A percentile compares a stretch with the other conserved stretches of the same genome.
Evolutionary conservation across 2,113 vertebrate genomes (phyloP).

Genomic region (Panurus biarmicus): DNA sequence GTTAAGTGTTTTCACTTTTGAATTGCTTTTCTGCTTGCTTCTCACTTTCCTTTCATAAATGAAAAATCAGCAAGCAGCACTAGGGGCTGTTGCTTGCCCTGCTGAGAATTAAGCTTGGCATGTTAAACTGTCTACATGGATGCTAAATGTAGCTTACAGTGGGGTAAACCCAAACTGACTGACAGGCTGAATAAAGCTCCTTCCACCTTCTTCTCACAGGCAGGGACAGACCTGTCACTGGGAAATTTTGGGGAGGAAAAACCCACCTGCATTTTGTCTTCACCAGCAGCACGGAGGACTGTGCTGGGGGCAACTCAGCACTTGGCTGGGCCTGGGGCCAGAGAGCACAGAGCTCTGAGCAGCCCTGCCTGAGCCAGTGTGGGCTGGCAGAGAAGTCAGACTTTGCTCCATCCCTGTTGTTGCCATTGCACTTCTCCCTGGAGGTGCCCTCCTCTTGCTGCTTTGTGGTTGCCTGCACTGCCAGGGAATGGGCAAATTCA

Average conservation of each 20-base stretch:
- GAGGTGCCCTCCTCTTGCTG: not conserved
- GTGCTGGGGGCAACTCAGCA: not conserved
- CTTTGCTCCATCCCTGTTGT: fast-evolving
- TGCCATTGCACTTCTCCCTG: not conserved
- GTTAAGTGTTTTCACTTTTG: not conserved
- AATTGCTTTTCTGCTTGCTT: slow-evolving; percentile 2
- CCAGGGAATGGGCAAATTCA: not conserved
- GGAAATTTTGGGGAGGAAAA: not conserved
- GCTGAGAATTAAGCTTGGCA: not conserved
- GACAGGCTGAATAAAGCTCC: not conserved
- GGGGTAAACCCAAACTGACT: not conserved
- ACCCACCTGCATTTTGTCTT: not conserved
- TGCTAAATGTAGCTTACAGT: not conserved
- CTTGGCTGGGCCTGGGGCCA: not conserved
- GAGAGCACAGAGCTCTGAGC: not conserved
- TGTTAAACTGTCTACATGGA: not conserved
- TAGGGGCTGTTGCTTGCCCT: not conserved
- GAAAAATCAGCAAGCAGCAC: not conserved
- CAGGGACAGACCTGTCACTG: not conserved
- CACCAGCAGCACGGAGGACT: not conserved
- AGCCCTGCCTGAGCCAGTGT: not conserved
- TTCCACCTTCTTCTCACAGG: not conserved
- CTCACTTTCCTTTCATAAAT: not conserved
- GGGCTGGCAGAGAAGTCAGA: not conserved
- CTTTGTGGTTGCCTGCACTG: not conserved